Conservation (phyloP, 2,797 vertebrate genomes). For the Sternotherus odoratus region DNA sequence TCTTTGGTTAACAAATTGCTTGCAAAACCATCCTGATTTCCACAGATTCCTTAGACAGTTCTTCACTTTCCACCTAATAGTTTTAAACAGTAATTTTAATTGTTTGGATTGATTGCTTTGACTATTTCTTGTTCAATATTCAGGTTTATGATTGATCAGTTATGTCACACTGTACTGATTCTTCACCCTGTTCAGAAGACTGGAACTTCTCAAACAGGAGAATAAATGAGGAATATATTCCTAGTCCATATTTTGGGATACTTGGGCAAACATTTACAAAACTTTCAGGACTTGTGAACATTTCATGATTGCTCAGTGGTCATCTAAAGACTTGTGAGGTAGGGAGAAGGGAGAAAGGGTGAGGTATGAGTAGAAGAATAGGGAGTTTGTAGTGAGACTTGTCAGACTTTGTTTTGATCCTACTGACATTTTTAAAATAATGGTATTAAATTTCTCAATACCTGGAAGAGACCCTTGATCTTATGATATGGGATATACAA, state of each 20-base stretch:
- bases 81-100: neutral
- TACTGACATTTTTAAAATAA: neutral
- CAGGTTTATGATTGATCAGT: neutral
- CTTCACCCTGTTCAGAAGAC: neutral
- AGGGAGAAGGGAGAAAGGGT: neutral
- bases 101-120: neutral
- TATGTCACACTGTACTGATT: neutral
- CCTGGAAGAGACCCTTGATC: neutral
- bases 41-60: neutral
- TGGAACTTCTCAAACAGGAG: neutral
- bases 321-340: neutral
- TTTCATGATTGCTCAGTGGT: neutral
- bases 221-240: neutral
- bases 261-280: neutral
- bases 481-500: neutral
- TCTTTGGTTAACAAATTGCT: neutral
- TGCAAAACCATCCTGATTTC: neutral
- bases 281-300: neutral
- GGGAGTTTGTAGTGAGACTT: neutral
- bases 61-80: neutral
- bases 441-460: neutral
- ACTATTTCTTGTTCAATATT: neutral
- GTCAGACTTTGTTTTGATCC: neutral
- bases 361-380: neutral
- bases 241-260: too few species aligned